Percentiles rank a stretch among this genome's conserved stretches.
phyloP scores from a whole-genome alignment of 2,797 vertebrate genomes.

The Allobates femoralis region DNA sequence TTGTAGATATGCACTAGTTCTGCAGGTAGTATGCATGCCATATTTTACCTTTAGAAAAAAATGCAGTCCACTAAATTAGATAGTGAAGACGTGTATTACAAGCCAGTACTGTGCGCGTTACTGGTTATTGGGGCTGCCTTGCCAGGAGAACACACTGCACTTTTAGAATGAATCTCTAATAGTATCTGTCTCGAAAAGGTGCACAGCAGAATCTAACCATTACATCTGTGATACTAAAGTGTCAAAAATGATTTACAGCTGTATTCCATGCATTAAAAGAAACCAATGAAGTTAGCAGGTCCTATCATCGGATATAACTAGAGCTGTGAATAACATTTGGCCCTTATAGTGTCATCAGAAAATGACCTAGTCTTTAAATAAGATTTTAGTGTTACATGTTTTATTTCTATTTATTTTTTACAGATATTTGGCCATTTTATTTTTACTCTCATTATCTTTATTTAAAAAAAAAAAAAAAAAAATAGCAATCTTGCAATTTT shows the following conservation, averaged over 20 bases:
- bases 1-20: background rate
- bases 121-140: background rate
- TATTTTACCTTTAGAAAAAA: background rate
- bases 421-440: no score
- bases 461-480: no score
- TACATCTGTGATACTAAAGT: background rate
- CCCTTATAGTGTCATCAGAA: no score
- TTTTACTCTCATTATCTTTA: no score
- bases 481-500: no score
- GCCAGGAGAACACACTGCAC: background rate
- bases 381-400: no score
- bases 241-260: background rate
- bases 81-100: background rate
- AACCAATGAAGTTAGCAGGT: background rate
- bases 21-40: constrained; percentile 22
- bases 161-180: background rate
- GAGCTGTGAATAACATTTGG: background rate
- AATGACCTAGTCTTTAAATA: no score
- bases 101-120: background rate
- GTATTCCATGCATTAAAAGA: background rate
- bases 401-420: no score
- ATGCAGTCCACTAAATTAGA: constrained; percentile 5
- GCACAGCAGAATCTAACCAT: background rate
- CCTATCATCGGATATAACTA: background rate
- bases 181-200: background rate